Percentiles rank a stretch among this genome's conserved stretches.
phyloP scores from a whole-genome alignment of 1,140 invertebrate species.

The Drosophila pruinosa region DNA sequence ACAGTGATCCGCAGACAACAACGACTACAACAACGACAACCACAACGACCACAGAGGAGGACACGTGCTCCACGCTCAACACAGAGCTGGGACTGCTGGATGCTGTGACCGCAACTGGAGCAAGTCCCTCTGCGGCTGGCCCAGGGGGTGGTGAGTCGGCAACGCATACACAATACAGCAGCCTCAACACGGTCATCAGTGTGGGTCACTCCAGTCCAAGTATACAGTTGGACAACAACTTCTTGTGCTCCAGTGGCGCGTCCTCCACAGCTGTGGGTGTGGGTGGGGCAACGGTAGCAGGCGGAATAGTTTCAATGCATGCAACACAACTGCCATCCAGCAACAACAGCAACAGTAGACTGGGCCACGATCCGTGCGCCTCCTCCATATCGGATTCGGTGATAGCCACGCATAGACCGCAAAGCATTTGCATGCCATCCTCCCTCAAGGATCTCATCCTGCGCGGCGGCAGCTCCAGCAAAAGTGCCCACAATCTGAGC shows the following conservation, averaged over 20 bases:
- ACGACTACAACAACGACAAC: conserved; percentile 75
- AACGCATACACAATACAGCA: conserved; percentile 75
- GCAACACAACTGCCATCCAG: conserved; percentile 79
- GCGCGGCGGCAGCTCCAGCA: conserved; percentile 52
- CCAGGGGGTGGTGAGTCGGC: conserved; percentile 52
- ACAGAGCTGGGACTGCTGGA: conserved; percentile 67
- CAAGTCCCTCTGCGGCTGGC: conserved; percentile 1
- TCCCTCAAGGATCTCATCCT: conserved; percentile 75
- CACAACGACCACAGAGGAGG: conserved; percentile 73
- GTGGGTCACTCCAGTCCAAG: conserved; percentile 66
- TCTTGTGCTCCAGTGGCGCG: conserved; percentile 27
- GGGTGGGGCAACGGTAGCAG: not conserved
- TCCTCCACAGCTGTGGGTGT: conserved; percentile 2
- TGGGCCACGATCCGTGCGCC: conserved; percentile 71
- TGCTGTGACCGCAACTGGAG: conserved; percentile 10
- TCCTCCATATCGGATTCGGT: conserved; percentile 76
- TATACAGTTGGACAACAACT: conserved; percentile 63
- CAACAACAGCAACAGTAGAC: conserved; percentile 41
- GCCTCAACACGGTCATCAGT: conserved; percentile 76
- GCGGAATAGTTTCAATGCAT: conserved; percentile 18
- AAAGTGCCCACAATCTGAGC: conserved; percentile 66
- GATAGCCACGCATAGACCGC: conserved; percentile 58
- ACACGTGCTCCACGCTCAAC: conserved; percentile 77
- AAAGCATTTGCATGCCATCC: conserved; percentile 74
- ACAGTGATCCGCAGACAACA: conserved; percentile 79